Conservation (phyloP, 2,113 vertebrate genomes). For the Marcusenius ussheri region DNA sequence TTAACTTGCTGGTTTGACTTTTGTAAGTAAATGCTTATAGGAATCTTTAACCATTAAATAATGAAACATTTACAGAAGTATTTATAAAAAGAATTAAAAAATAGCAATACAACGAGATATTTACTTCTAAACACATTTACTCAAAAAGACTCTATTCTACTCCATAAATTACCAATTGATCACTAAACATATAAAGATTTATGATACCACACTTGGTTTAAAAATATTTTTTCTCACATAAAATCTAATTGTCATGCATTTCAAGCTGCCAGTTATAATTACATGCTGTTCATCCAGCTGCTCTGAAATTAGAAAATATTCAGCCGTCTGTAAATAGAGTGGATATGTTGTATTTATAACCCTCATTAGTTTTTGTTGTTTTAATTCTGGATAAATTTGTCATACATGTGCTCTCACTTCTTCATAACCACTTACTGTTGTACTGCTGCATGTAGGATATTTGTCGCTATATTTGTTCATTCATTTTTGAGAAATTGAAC, state of each 20-base stretch:
- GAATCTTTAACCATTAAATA: neutral
- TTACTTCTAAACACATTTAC: neutral
- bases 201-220: slow-evolving; percentile 14
- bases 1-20: neutral
- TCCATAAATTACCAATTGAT: neutral
- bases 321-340: slow-evolving; percentile 39
- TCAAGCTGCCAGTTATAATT: slow-evolving; percentile 33
- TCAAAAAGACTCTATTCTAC: neutral
- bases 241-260: slow-evolving; percentile 20
- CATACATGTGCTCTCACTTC: slow-evolving; percentile 44
- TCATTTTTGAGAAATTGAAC: slow-evolving; percentile 48
- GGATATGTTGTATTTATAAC: slow-evolving; percentile 46
- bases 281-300: slow-evolving; percentile 39
- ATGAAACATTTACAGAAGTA: neutral
- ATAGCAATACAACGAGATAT: neutral
- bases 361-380: slow-evolving; percentile 47
- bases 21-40: neutral
- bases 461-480: slow-evolving; percentile 43
- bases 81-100: neutral
- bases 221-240: slow-evolving; percentile 8
- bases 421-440: slow-evolving; percentile 50
- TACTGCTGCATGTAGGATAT: slow-evolving; percentile 51
- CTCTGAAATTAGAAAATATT: slow-evolving; percentile 44
- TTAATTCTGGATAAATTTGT: slow-evolving; percentile 41
- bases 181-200: neutral